Base-by-base conservation (phyloP, 2,113 vertebrate species). In the Pteropus alecto region DNA sequence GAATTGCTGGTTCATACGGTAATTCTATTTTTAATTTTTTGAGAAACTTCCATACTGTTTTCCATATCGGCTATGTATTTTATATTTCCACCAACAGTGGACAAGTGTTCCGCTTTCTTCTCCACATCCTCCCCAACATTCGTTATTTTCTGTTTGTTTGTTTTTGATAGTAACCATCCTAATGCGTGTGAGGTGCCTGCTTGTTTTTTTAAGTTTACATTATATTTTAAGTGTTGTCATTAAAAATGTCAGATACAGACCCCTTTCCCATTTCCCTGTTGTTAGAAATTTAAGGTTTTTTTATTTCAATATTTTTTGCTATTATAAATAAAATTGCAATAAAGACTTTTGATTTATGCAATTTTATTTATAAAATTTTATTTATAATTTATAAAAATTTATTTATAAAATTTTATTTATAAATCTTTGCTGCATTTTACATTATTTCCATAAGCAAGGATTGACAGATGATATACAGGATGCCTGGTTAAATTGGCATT, bases 301-400 rank as follows among this genome's bases (percentile, higher is more conserved):
- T 38, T n/a, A 41, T 95, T 67, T 95, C 30, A 58, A 19, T 76
- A 89, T 43, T 95, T 95, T 97, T 81, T 86, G 30, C 67, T 68
- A 30, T 88, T 79, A 74, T 79, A 94, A 96, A 81, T 92, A 73
- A 89, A 94, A 95, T 91, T 58, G 7, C 41, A 90, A 63, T 38
- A 60, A 70, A 79, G n/a, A 79, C 43, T 56, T 81, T 30, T 70
- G 41, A 65, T 38, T 38, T 38, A 38, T 38, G 38, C 38, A 38
- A 38, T 38, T 38, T 38, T 38, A 38, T 38, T 38, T 38, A 38
- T 38, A 38, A 38, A 38, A 38, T 38, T 38, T 38, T 38, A 38
- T 38, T 38, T 38, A 38, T 38, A 38, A 38, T 38, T 38, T 38
- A 38, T 38, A 38, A 38, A 38, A 38, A 38, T 38, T 38, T 38